Base-by-base conservation (phyloP, 2,888 invertebrate genomes). In the Apamea epomidion region DNA sequence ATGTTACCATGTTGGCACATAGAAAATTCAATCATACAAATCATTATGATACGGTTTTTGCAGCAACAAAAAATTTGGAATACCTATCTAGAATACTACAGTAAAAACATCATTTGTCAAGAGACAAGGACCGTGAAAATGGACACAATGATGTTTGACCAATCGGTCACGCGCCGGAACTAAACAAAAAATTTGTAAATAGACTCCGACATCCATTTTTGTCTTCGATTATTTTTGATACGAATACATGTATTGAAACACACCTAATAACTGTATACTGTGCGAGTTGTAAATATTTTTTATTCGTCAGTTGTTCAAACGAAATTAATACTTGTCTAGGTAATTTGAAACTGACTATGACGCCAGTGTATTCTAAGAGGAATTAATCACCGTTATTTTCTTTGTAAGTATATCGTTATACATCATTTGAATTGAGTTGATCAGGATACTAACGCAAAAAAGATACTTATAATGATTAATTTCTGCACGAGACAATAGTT, bases 101-200 rank as follows among this genome's bases (percentile, higher is more conserved):
- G 92, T 90, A 91, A 92, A 93, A 93, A 93, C 90, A 90, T 91
- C 89, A 93, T 94, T 94, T 93, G 92, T 94, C 91, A 92, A 91
- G 90, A 92, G 91, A 94, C 93, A 93, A 93, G 92, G 90, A 92
- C 91, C 93, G 93, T 93, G 92, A 93, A 93, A 93, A 92, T 90
- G 88, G 87, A 88, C 89, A 92, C 93, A 93, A 94, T 92, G 91
- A 91, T 91, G 92, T 93, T 90, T 91, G 91, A 89, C 91, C 91
- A 92, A 93, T 93, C 91, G 86, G 93, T 93, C 92, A 94, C 92
- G 92, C 91, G 86, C 89, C 84, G 85, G 74, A 88, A 86, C 83
- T 87, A 83, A 86, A 88, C 88, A 91, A 91, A 92, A 92, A 93
- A 91, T 84, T 54, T 85, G 77, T 89, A 90, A 91, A 91, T 90